phyloP scores from a whole-genome alignment of 2,113 vertebrate genomes.

The Tachysurus fulvidraco region DNA sequence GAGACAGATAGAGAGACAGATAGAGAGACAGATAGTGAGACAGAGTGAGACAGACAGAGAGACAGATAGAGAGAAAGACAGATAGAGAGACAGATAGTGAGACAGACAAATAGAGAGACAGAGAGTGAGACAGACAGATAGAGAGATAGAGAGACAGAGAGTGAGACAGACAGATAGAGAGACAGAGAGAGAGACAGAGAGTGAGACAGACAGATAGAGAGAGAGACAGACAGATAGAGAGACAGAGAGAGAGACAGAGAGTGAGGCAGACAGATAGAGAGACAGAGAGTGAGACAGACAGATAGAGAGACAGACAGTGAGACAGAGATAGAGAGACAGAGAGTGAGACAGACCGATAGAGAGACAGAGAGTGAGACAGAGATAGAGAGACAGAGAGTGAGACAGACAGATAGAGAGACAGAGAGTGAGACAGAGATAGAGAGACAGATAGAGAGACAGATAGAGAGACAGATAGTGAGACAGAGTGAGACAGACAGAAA shows the following conservation, averaged over 20 bases:
- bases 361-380: too few relatives aligned
- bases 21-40: neutral
- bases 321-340: neutral
- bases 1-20: neutral
- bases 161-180: too few relatives aligned
- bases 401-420: slow-evolving; percentile 48
- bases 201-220: too few relatives aligned
- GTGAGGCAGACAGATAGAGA: neutral
- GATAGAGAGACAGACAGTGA: neutral
- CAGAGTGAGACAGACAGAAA: neutral
- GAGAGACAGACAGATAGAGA: too few relatives aligned
- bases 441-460: neutral
- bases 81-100: slow-evolving; percentile 68
- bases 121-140: neutral
- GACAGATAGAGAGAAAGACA: neutral
- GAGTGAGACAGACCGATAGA: neutral
- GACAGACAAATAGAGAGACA: slow-evolving; percentile 13
- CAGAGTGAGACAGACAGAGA: neutral
- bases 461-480: too few relatives aligned
- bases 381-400: neutral
- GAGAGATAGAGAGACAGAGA: neutral
- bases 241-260: too few relatives aligned
- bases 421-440: neutral
- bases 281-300: neutral
- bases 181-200: too few relatives aligned